Conservation (phyloP, 37 sponge, comb jelly and placozoan species). For the Geodia barretti region DNA sequence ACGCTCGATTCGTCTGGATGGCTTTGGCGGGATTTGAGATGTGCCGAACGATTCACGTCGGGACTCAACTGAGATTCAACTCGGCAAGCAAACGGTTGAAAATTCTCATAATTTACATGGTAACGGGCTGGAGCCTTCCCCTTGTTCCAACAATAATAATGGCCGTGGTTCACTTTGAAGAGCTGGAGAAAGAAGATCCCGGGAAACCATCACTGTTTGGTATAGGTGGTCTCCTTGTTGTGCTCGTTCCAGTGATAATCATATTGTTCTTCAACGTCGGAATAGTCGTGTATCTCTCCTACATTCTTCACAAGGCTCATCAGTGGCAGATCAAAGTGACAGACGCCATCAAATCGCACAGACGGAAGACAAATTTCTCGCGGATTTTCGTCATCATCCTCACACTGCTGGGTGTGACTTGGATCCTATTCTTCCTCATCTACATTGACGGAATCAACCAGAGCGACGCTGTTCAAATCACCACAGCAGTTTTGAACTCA, state of each 20-base stretch:
- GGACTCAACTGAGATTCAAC: not conserved
- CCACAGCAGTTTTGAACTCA: not conserved
- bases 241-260: constrained; percentile 12
- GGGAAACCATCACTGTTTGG: not conserved
- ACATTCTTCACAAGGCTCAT: not conserved
- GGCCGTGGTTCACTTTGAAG: constrained; percentile 45
- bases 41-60: constrained; percentile 6
- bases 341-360: not conserved
- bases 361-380: not conserved
- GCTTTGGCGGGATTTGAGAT: constrained; percentile 26
- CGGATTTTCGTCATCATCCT: not conserved
- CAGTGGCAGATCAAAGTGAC: not conserved
- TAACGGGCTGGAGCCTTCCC: constrained; percentile 49
- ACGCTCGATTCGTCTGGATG: constrained; percentile 65
- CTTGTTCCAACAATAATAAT: not conserved
- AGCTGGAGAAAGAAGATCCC: not conserved
- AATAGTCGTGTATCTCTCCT: not conserved
- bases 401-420: not conserved
- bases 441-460: not conserved
- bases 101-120: constrained; percentile 25
- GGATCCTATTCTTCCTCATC: not conserved
- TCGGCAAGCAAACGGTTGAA: not conserved
- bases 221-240: constrained; percentile 13
- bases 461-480: not conserved
- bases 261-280: constrained; percentile 13